A percentile compares a stretch with the other conserved stretches of the same genome.
Conservation (phyloP, 2,797 vertebrate species). For the Eremophila alpestris region DNA sequence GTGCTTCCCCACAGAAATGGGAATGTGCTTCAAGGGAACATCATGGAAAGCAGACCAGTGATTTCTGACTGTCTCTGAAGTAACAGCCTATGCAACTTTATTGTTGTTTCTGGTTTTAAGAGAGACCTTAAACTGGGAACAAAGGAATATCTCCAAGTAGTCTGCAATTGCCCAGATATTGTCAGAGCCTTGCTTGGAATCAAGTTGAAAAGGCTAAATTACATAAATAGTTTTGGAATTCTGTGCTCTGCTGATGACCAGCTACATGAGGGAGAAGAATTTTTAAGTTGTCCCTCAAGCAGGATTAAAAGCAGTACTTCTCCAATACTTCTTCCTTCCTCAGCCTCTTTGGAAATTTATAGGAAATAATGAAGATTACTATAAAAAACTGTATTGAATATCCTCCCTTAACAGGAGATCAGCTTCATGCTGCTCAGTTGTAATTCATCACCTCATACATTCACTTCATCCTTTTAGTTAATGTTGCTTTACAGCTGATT, state of each 20-base stretch:
- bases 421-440: neutral
- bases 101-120: neutral
- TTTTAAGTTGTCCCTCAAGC: neutral
- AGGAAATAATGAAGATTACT: neutral
- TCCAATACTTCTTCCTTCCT: neutral
- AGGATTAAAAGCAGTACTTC: neutral
- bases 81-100: neutral
- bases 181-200: neutral
- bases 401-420: neutral
- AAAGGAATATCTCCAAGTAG: neutral
- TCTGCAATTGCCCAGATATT: slow-evolving; percentile 6
- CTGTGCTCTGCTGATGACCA: neutral
- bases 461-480: neutral
- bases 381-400: neutral
- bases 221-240: neutral
- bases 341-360: neutral
- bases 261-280: neutral
- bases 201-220: neutral
- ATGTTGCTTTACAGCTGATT: neutral
- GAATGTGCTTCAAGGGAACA: neutral
- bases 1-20: neutral
- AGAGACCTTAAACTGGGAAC: neutral
- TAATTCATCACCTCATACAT: neutral
- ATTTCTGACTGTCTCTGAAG: neutral
- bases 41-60: neutral